Conservation (phyloP, 2,797 vertebrate species). For the Squalus acanthias region DNA sequence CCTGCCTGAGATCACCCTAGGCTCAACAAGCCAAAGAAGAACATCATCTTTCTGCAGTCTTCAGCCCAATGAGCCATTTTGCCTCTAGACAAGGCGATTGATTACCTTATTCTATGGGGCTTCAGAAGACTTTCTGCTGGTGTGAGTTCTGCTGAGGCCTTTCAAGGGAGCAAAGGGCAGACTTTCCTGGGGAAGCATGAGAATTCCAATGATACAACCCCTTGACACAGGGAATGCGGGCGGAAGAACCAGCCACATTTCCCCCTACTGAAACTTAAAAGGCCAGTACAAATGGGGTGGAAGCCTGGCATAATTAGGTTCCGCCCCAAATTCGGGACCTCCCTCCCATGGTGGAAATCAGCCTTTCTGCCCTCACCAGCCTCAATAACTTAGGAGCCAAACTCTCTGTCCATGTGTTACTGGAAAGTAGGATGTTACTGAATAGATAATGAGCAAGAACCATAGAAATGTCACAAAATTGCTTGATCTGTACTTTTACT, state of each 20-base stretch:
- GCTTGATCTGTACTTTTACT: background rate
- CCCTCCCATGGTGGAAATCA: background rate
- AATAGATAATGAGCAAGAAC: background rate
- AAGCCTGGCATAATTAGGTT: background rate
- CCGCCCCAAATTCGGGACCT: background rate
- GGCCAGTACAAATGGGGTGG: background rate
- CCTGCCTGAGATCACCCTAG: background rate
- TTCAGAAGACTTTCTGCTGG: background rate
- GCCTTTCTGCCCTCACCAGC: background rate
- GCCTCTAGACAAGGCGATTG: background rate
- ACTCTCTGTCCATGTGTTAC: background rate
- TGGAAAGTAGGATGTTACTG: background rate
- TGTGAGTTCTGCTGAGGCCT: background rate
- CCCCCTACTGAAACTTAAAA: background rate
- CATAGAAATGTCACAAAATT: background rate
- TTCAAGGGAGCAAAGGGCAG: background rate
- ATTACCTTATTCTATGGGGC: background rate
- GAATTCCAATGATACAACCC: background rate
- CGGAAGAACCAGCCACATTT: background rate
- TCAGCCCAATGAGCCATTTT: background rate
- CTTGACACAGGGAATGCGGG: background rate
- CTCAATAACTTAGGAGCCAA: background rate
- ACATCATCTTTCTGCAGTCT: background rate
- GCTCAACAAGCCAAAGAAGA: background rate
- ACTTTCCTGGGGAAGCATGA: background rate